Base-by-base conservation (phyloP, 1,140 invertebrate species). In the Melitaea cinxia region DNA sequence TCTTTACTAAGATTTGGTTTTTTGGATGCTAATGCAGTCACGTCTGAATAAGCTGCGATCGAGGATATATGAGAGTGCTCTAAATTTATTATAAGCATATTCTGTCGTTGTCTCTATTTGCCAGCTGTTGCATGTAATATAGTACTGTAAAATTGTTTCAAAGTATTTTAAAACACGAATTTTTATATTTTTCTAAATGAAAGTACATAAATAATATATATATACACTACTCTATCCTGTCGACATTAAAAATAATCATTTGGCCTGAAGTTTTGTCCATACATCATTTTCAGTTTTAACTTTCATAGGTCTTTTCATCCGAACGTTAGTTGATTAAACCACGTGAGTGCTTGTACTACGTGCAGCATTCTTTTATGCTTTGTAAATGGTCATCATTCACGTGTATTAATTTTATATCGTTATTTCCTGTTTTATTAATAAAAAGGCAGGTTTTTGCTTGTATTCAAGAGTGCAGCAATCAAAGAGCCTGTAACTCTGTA, bases 381-480 rank as follows among this genome's bases (percentile, higher is more conserved):
- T 56, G 53, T 64, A 45, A 17, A 64, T 55, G 54, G 59, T 66
- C 62, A 66, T 70, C 68, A 62, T 65, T 62, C 65, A 52, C 62
- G 63, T 60, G 68, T 72, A 72, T 72, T 72, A 72, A 57, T 68
- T 68, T 54, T 57, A 60, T 60, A 58, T 57, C 60, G 59, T 68
- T 72, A n/a, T 60, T 49, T 59, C 30, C 19, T 64, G 50, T 64
- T 64, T 55, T 64, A 45, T 55, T 63, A 37, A 56, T 63, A 47
- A 52, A 39, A 47, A 65, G 54, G 55, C 62, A 65, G 54, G 45
- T 65, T 65, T 65, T 57, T 65, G 33, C 54, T 33, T 65, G 24
- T 42, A 65, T 57, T 65, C 52, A n/a, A n/a, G n/a, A n/a, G n/a
- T n/a, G n/a, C n/a, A n/a, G 28, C 33, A 50, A 49, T 45, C 53